These are phyloP conservation scores for Phasia obesa DNA, from an alignment of 2,888 invertebrate genomes.

Conservation along the genomic window DNA sequence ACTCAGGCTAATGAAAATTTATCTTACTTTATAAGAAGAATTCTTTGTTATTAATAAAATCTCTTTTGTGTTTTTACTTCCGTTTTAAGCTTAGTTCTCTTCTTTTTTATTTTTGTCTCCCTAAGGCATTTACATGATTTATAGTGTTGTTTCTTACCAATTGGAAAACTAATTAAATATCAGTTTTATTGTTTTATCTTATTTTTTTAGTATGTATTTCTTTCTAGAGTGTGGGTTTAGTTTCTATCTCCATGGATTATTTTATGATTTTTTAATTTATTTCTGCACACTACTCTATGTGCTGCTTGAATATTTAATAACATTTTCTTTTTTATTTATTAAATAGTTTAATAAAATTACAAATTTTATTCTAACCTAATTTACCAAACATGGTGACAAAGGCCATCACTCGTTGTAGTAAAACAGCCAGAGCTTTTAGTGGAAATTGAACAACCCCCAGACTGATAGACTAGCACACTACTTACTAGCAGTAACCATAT, in stretches of 20 bases:
- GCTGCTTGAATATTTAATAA: too few species aligned
- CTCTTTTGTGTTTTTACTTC: slow-evolving; percentile 7
- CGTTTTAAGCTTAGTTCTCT: slow-evolving; percentile 37
- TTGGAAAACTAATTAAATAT: slow-evolving; percentile 54
- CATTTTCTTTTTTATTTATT: too few species aligned
- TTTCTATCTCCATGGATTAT: background rate
- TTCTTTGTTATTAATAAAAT: background rate
- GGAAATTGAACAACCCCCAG: too few species aligned
- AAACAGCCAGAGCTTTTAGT: too few species aligned
- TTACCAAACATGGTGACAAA: too few species aligned
- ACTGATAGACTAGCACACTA: too few species aligned
- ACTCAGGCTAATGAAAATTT: slow-evolving; percentile 14
- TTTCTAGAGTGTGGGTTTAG: background rate
- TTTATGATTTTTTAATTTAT: background rate
- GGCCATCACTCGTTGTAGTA: too few species aligned
- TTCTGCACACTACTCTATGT: too few species aligned
- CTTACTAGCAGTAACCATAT: too few species aligned
- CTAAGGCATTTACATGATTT: slow-evolving; percentile 53
- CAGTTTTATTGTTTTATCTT: slow-evolving; percentile 35
- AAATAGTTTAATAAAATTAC: too few species aligned
- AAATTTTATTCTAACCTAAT: too few species aligned
- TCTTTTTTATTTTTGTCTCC: slow-evolving; percentile 21
- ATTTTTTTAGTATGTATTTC: background rate
- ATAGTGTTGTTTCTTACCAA: slow-evolving; percentile 40
- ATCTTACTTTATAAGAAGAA: background rate